Percentiles rank a stretch among this genome's conserved stretches.
These are phyloP conservation scores for Gadopsis bispinosus DNA, from an alignment of 2,797 vertebrate species.

Conservation along the genomic window DNA sequence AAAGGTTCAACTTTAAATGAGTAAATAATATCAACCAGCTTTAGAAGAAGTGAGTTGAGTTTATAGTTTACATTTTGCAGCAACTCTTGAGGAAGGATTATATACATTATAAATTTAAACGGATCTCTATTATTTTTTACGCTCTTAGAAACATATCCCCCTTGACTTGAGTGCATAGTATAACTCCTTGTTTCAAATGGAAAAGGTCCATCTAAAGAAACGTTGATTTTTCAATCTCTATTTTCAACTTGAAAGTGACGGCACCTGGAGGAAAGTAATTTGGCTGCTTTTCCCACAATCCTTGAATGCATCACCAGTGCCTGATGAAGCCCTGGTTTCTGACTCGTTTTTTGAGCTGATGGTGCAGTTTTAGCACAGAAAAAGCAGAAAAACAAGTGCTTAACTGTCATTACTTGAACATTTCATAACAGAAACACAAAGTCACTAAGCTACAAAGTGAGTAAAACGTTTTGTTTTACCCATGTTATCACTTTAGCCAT, in stretches of 20 bases:
- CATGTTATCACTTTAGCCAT: not conserved
- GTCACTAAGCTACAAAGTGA: not conserved
- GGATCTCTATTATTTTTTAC: not conserved
- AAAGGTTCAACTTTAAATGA: not conserved
- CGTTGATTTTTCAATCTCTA: not conserved
- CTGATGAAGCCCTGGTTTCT: constrained; percentile 51
- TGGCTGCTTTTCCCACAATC: constrained; percentile 29
- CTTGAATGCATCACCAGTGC: constrained; percentile 59
- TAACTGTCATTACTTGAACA: not conserved
- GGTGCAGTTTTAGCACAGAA: constrained; percentile 22
- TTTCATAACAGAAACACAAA: constrained; percentile 3
- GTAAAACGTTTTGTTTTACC: not conserved
- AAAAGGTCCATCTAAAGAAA: not conserved
- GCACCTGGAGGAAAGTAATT: not conserved
- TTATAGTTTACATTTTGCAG: not conserved
- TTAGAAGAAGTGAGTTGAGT: not conserved
- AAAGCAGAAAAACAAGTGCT: constrained; percentile 11
- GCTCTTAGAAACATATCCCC: not conserved
- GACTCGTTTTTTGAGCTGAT: constrained; percentile 51
- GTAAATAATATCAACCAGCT: not conserved
- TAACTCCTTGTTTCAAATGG: not conserved
- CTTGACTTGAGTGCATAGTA: not conserved
- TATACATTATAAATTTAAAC: too few species aligned
- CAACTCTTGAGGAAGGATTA: not conserved
- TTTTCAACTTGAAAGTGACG: not conserved